Conservation (phyloP, 2,113 vertebrate genomes). For the Nannobrachium achirus region DNA sequence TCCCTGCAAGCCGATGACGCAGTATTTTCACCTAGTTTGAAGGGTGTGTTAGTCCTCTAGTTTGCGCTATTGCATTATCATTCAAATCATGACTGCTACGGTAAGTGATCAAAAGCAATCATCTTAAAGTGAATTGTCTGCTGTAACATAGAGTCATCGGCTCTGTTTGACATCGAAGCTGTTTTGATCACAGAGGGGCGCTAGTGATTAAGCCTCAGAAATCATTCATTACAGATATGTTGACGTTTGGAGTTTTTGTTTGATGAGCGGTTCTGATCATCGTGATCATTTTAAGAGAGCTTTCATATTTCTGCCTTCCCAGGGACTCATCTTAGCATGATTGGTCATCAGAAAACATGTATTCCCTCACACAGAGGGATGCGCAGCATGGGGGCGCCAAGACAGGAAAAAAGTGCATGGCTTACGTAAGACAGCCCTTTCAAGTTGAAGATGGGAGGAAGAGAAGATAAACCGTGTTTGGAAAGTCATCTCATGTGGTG, state of each 20-base stretch:
- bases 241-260: background rate
- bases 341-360: constrained; percentile 36
- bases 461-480: constrained; percentile 29
- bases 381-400: constrained; percentile 33
- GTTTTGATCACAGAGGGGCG: constrained; percentile 24
- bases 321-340: constrained; percentile 20
- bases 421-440: constrained; percentile 11
- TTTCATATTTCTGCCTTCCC: constrained; percentile 5
- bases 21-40: too few relatives aligned
- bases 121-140: background rate
- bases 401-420: constrained; percentile 26
- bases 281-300: constrained; percentile 30
- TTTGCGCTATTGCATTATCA: too few relatives aligned
- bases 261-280: constrained; percentile 15
- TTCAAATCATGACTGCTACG: too few relatives aligned
- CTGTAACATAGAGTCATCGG: background rate
- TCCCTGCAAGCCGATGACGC: too few relatives aligned
- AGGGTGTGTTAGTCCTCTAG: too few relatives aligned
- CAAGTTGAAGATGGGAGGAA: constrained; percentile 14
- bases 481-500: background rate
- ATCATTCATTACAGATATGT: background rate
- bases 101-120: background rate
- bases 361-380: constrained; percentile 40
- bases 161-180: constrained; percentile 9
- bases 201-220: constrained; percentile 32